Evolutionary conservation across 2,797 vertebrate genomes (phyloP).

Genomic region (Prionace glauca): DNA sequence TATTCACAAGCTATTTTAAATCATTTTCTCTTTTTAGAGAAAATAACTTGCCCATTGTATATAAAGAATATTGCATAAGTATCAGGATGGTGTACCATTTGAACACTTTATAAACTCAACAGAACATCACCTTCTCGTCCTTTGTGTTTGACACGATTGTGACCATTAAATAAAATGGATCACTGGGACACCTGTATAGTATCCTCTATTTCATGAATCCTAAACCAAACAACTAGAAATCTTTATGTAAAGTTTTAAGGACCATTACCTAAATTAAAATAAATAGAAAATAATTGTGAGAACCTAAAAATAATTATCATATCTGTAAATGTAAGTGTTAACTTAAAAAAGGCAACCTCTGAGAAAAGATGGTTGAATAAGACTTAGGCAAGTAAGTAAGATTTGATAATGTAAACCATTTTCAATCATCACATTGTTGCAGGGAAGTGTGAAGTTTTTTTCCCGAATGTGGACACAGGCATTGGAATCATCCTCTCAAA

Average conservation of each 20-base stretch:
- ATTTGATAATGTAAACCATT: background rate
- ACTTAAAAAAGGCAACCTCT: background rate
- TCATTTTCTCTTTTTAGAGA: background rate
- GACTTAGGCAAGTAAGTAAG: background rate
- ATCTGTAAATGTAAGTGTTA: background rate
- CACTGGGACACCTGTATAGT: background rate
- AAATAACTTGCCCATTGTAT: background rate
- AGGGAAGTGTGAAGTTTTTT: background rate
- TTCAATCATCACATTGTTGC: background rate
- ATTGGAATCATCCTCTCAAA: background rate
- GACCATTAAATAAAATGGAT: background rate
- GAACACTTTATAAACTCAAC: background rate
- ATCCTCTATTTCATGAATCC: background rate
- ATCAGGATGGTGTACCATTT: background rate
- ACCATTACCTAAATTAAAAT: background rate
- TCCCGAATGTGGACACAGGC: background rate
- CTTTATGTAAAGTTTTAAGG: background rate
- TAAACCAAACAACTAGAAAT: background rate
- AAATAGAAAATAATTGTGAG: background rate
- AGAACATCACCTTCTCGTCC: background rate
- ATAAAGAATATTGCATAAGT: background rate
- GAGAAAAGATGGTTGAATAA: background rate
- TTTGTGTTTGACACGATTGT: background rate
- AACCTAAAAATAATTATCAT: background rate
- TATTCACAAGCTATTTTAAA: background rate